phyloP scores from a whole-genome alignment of 2,113 vertebrate genomes.

The Myrmecophaga tridactyla region DNA sequence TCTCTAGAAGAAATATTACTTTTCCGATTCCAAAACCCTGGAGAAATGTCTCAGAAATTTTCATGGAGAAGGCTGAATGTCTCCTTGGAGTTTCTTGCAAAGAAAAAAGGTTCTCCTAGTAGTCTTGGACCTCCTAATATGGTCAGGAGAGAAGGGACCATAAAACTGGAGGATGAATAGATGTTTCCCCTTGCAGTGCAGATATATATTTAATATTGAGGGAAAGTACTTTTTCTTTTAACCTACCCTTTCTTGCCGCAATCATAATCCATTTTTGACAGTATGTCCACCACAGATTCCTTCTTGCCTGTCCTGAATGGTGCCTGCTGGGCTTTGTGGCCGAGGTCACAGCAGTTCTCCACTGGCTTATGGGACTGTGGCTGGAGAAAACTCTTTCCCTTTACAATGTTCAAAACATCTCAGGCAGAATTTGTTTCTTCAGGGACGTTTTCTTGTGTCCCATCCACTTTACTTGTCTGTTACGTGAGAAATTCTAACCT shows the following conservation, averaged over 20 bases:
- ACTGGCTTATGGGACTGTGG: not conserved
- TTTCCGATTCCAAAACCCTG: not conserved
- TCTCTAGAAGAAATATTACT: not conserved
- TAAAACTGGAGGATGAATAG: not conserved
- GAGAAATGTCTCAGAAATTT: not conserved
- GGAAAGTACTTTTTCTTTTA: not conserved
- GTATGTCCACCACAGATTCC: not conserved
- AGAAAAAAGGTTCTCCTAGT: not conserved
- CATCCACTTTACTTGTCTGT: not conserved
- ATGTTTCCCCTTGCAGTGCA: not conserved
- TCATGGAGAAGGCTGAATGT: not conserved
- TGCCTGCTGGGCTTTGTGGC: not conserved
- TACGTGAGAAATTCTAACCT: not conserved
- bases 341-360: not conserved
- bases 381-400: not conserved
- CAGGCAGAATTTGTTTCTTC: not conserved
- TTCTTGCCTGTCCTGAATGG: not conserved
- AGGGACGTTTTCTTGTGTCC: not conserved
- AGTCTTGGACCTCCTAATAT: not conserved
- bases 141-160: not conserved
- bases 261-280: not conserved
- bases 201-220: not conserved
- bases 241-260: not conserved
- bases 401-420: not conserved
- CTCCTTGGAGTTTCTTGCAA: not conserved